Conservation (phyloP, 2,113 vertebrate species). For the Cephalopholis sonnerati region DNA sequence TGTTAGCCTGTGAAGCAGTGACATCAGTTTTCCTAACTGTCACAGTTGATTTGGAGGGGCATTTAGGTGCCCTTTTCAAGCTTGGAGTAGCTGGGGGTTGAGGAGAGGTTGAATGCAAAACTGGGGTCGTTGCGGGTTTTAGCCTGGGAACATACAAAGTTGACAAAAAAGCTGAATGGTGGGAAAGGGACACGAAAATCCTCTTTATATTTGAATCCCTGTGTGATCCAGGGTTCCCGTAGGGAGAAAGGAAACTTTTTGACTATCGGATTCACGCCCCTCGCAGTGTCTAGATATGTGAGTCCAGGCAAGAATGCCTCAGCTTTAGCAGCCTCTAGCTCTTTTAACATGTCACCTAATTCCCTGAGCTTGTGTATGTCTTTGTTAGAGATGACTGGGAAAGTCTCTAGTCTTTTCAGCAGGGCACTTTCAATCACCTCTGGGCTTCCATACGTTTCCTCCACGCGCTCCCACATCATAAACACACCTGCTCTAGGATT, state of each 20-base stretch:
- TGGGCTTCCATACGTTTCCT: background rate
- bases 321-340: background rate
- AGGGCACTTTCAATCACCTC: too few relatives aligned
- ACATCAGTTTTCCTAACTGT: too few relatives aligned
- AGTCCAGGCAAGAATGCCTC: background rate
- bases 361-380: background rate
- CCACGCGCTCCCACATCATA: background rate
- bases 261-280: background rate
- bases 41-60: too few relatives aligned
- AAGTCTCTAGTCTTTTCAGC: background rate
- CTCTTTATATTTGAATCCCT: conserved; percentile 1
- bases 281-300: conserved; percentile 12
- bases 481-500: background rate
- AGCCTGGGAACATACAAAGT: background rate
- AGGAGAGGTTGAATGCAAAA: background rate
- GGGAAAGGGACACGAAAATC: conserved; percentile 6
- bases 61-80: too few relatives aligned
- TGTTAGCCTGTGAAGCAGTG: too few relatives aligned
- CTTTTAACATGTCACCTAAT: background rate
- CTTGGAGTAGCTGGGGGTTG: too few relatives aligned
- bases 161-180: conserved; percentile 20
- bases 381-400: background rate
- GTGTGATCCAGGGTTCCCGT: background rate
- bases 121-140: background rate
- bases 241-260: conserved; percentile 2